Base-by-base conservation (phyloP, 2,888 invertebrate species). In the Monochamus alternatus region DNA sequence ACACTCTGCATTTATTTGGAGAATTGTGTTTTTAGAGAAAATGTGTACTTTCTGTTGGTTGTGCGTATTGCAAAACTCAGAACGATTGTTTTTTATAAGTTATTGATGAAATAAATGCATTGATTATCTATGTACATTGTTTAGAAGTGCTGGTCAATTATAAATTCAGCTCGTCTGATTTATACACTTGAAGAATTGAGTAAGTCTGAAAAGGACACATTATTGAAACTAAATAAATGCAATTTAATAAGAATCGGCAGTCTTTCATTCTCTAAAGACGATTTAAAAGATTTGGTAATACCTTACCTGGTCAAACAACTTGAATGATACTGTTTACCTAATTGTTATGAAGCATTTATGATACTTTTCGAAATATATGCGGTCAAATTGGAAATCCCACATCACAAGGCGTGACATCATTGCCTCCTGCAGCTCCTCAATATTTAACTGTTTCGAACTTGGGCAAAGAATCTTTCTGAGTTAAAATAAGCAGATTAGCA, bases 1-100 rank as follows among this genome's bases (percentile, higher is more conserved):
- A 84, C 80, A 79, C 80, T 79, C 77, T 84, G 84, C 83, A 83
- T 84, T 84, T 84, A 84, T 84, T 80, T 79, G 80, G 66, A 75
- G 76, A 78, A 72, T 71, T 79, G 72, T 78, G 74, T 63, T 73
- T 75, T 73, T 73, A 75, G 77, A 68, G 77, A 77, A 76, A 75
- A 74, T 76, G 74, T 77, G 76, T 80, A 73, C 62, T 70, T 78
- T 64, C 78, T 75, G 75, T 66, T 75, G 63, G 51, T 68, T 77
- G 77, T 77, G 75, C 78, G 77, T 71, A 32, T 38, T 75, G 74
- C 74, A 76, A 58, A 74, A 59, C 52, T 55, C 63, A 74, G 78
- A 59, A 77, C 69, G 78, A 76, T 47, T 72, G 76, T 55, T 75
- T 75, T 76, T 78, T 75, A 75, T 78, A 76, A 76, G 70, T 77